Base-by-base conservation (phyloP, 2,797 vertebrate species). In the Xiphophorus birchmanni region DNA sequence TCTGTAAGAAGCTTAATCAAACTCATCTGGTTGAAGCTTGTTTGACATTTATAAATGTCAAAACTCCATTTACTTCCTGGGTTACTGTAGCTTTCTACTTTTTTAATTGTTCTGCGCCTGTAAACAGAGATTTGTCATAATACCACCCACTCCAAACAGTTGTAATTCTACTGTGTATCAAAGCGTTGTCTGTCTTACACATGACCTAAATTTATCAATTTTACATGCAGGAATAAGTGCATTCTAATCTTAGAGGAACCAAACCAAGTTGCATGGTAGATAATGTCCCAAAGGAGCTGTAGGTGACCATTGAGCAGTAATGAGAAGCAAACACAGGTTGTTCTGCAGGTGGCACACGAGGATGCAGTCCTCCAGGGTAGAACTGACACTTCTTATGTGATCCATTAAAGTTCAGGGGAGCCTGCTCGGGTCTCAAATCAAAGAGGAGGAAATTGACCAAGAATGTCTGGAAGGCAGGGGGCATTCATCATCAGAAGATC, bases 371-470 rank as follows among this genome's bases (percentile, higher is more conserved):
- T 90, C 83, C 78, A 23, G 88, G 88, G 80, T 17, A 83, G 32
- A 60, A 81, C 85, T 90, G 85, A 86, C 88, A 90, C 88, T 72
- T 89, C 86, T 87, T 82, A 86, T 82, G 86, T 77, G 85, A 89
- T 84, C 81, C 87, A 91, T 87, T 89, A 90, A 89, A 90, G 92
- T 91, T 89, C 89, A 89, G 87, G 76, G 86, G 82, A 89, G 84
- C 89, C 81, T 79, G 84, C 87, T 84, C 83, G 45, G 84, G 79
- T 88, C 82, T 80, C 84, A 84, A 93, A 93, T 94, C 90, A 93
- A 93, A 94, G 91, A 82, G 82, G 87, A 92, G 83, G 88, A 94
- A 93, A 93, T 86, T 93, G 91, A 91, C 88, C 87, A 84, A 90
- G 69, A 92, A 93, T 91, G 91, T 95, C 90, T 88, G 82, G 83